phyloP scores from a whole-genome alignment of 2,113 vertebrate species.

The Bostrychus sinensis region DNA sequence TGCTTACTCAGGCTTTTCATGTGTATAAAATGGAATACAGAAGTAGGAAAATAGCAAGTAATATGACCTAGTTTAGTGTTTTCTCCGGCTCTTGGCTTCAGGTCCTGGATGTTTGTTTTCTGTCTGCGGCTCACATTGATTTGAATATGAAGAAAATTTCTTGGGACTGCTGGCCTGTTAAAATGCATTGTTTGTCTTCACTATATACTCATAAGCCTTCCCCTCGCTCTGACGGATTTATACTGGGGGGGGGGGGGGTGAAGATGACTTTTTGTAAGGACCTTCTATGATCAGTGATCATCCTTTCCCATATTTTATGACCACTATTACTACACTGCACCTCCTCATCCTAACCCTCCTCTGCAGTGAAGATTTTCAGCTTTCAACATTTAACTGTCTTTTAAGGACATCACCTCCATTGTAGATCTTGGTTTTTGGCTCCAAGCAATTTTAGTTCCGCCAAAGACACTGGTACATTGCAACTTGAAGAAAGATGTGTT shows the following conservation, averaged over 20 bases:
- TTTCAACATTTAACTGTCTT: neutral
- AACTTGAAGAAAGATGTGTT: neutral
- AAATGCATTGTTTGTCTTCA: conserved; percentile 46
- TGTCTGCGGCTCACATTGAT: conserved; percentile 34
- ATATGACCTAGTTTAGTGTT: conserved; percentile 60
- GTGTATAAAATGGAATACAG: conserved; percentile 33
- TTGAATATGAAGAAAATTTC: conserved; percentile 37
- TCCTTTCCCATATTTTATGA: conserved; percentile 2
- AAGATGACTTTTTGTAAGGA: neutral
- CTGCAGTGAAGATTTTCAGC: neutral
- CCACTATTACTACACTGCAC: neutral
- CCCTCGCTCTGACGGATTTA: neutral
- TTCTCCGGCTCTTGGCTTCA: conserved; percentile 2
- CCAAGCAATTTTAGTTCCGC: neutral
- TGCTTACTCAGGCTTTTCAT: conserved; percentile 64
- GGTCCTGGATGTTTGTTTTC: conserved; percentile 40
- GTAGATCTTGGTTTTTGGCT: neutral
- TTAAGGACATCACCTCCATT: neutral
- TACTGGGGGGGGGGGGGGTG: neutral
- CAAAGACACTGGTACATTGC: neutral
- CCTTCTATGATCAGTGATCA: neutral
- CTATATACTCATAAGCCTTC: neutral
- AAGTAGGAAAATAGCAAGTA: conserved; percentile 42
- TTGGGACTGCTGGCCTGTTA: conserved; percentile 16
- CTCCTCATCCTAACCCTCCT: neutral